These are phyloP conservation scores for Petrocephalus sullivani DNA, from an alignment of 2,797 vertebrate species.

Conservation along the genomic window DNA sequence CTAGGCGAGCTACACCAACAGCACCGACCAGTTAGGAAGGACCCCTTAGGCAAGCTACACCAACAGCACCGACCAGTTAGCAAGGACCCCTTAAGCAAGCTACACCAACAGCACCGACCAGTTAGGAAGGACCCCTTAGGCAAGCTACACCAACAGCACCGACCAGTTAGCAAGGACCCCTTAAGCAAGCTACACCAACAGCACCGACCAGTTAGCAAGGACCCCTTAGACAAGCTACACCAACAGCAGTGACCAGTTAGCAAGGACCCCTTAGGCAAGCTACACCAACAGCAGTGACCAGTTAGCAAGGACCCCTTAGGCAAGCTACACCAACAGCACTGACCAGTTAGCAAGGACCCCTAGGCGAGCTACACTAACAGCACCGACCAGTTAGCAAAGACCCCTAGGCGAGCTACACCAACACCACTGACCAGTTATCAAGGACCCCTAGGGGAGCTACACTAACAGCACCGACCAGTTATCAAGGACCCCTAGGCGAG, in stretches of 20 bases:
- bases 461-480: not conserved
- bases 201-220: not conserved
- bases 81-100: not conserved
- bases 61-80: not conserved
- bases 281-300: not conserved
- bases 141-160: not conserved
- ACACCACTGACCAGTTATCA: not conserved
- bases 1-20: not conserved
- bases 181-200: not conserved
- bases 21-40: not conserved
- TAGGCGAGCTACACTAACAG: not conserved
- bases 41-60: not conserved
- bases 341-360: not conserved
- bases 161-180: not conserved
- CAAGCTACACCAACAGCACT: not conserved
- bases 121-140: not conserved
- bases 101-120: not conserved
- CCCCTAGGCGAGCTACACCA: not conserved
- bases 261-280: not conserved
- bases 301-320: not conserved
- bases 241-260: not conserved
- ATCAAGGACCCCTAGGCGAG: not conserved
- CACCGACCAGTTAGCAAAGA: not conserved
- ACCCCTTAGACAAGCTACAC: not conserved
- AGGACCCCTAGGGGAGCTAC: not conserved